These are phyloP conservation scores for Hippotragus niger DNA, from an alignment of 2,113 vertebrate genomes.

Conservation along the genomic window DNA sequence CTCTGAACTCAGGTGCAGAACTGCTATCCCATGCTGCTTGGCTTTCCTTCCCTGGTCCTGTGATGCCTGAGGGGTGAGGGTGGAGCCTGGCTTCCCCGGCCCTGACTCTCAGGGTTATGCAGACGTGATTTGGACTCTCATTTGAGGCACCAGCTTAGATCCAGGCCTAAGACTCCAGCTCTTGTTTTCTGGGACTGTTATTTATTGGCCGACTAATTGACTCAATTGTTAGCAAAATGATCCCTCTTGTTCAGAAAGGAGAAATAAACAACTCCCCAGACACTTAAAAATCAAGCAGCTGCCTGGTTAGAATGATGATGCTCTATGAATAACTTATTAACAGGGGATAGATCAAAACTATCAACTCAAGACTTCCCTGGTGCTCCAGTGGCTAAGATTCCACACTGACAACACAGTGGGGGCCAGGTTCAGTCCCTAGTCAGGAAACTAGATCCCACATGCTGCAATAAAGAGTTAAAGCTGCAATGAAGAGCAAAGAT, in stretches of 20 bases:
- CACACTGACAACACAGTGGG: neutral
- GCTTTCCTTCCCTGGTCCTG: neutral
- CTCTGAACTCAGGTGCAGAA: neutral
- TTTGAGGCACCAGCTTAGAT: neutral
- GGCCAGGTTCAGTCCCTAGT: neutral
- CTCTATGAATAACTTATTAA: neutral
- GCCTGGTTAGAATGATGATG: neutral
- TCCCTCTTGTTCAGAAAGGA: neutral
- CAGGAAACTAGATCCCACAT: neutral
- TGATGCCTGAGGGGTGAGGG: neutral
- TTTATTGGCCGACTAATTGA: neutral
- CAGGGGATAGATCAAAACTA: neutral
- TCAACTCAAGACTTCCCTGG: neutral
- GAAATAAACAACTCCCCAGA: neutral
- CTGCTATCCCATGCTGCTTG: accelerated
- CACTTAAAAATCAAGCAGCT: neutral
- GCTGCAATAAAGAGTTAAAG: neutral
- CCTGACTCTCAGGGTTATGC: neutral
- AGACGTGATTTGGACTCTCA: neutral
- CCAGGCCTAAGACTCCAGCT: neutral
- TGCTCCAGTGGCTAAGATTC: neutral
- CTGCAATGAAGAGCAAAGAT: neutral
- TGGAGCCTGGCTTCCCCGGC: neutral
- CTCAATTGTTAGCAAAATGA: neutral
- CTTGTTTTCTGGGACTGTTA: neutral